Evolutionary conservation across 2,888 invertebrate genomes (phyloP), one percentile per base, ranked within the genome.

Genomic region (Dryadula phaetusa): DNA sequence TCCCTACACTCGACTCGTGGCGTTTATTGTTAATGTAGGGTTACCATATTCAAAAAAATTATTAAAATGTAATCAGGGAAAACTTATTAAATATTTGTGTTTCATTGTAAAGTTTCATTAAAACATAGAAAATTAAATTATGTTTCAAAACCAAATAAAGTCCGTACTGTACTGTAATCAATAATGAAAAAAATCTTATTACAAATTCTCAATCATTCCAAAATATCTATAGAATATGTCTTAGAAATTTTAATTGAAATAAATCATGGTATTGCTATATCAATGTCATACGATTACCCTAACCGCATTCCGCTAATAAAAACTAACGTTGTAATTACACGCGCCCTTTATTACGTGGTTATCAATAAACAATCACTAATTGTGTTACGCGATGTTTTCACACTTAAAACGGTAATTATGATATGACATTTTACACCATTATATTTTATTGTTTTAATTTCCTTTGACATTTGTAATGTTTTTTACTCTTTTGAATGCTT

Each of bases 221-320:
- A 52, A 28, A 16, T 16, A 32, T 28, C 12, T 52, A 16, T 3
- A 32, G 52, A 16, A 52, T n/a, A 16, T 52, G 16, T 42, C 37
- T 20, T 20, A 7, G 40, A 47, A 56, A 25, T 25, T 12, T n/a
- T n/a, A n/a, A n/a, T n/a, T n/a, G n/a, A n/a, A 2, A 25, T 5
- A 28, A 58, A 28, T 10, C 14, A 20, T 58, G 58, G 64, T 65
- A 1, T 42, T 16, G 10, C 42, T 60, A 49, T 40, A 42, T 49
- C 18, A 58, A 69, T 69, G 69, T 46, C 62, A 63, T 66, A 65
- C 63, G 53, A 69, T 73, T 66, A 66, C 66, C 62, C 66, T 64
- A 64, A 68, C 70, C 67, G 61, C 70, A 72, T 70, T 70, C 73
- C 66, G 69, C 71, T 72, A 73, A 72, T 75, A 75, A 75, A 74